phyloP scores from a whole-genome alignment of 2,797 vertebrate species.

The Anguilla pacifica region DNA sequence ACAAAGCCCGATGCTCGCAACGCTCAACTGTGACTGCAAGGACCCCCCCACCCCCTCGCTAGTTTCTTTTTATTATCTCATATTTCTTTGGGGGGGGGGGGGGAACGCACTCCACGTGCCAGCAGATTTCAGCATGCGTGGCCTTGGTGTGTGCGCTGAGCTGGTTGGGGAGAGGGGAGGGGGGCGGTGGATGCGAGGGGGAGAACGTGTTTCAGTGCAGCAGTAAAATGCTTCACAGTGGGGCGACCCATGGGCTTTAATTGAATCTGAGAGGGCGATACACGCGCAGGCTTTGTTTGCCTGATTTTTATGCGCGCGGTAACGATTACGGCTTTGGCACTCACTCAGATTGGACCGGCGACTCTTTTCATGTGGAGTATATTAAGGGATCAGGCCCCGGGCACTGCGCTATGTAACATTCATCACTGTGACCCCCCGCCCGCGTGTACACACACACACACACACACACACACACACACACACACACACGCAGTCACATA shows the following conservation, averaged over 20 bases:
- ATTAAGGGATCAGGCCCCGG: neutral
- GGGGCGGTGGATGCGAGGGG: conserved; percentile 23
- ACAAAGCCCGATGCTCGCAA: conserved; percentile 70
- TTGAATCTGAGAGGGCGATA: neutral
- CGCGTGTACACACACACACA: neutral
- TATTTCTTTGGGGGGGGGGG: neutral
- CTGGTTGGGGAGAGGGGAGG: too few relatives aligned
- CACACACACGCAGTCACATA: neutral
- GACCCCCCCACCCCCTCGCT: conserved; percentile 56
- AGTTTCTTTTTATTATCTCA: conserved; percentile 58
- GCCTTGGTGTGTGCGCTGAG: conserved; percentile 32
- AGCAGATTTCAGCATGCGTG: conserved; percentile 33
- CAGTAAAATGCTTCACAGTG: neutral
- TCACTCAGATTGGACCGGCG: neutral
- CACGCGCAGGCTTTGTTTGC: neutral
- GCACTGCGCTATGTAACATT: conserved; percentile 33
- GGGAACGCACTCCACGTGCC: conserved; percentile 41
- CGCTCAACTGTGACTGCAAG: conserved; percentile 73
- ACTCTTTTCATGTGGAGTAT: neutral
- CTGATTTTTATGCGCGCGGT: neutral
- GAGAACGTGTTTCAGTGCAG: neutral
- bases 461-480: neutral
- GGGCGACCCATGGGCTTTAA: neutral
- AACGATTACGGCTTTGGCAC: neutral
- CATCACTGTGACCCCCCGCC: conserved; percentile 38